Evolutionary conservation across 2,797 vertebrate species (phyloP).

Genomic region (Leptatherina wallacei): DNA sequence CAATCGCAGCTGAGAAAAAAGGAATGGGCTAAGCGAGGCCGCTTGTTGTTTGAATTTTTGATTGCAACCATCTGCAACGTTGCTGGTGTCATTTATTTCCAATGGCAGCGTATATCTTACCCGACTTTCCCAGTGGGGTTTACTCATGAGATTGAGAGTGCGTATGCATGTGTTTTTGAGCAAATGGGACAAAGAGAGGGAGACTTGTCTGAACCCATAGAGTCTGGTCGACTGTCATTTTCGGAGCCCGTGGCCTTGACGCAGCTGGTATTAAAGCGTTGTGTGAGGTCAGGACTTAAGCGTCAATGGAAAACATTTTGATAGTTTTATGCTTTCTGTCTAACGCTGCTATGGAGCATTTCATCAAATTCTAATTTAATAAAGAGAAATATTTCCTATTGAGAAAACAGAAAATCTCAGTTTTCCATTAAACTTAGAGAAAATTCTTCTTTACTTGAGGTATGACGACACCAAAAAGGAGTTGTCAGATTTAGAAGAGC

Average conservation of each 20-base stretch:
- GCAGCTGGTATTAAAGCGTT: conserved; percentile 56
- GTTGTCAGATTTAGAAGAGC: conserved; percentile 12
- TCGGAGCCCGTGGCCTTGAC: conserved; percentile 62
- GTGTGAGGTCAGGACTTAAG: conserved; percentile 52
- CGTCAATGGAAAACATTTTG: conserved; percentile 36
- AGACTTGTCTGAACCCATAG: conserved; percentile 75
- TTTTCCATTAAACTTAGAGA: neutral
- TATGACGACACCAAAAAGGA: conserved; percentile 17
- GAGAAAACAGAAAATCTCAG: conserved; percentile 1
- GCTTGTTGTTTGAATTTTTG: conserved; percentile 81
- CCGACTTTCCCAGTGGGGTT: conserved; percentile 68
- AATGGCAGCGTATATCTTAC: conserved; percentile 76
- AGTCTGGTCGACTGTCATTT: conserved; percentile 57
- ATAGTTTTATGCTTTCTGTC: conserved; percentile 29
- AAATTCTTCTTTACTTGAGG: conserved; percentile 31
- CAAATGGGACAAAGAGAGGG: conserved; percentile 66
- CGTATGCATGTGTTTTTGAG: conserved; percentile 30
- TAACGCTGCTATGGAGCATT: conserved; percentile 6
- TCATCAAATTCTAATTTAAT: conserved; percentile 20
- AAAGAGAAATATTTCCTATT: conserved; percentile 16
- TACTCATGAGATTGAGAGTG: conserved; percentile 21
- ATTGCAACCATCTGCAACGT: conserved; percentile 82
- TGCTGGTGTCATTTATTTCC: conserved; percentile 79
- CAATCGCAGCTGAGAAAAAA: conserved; percentile 56
- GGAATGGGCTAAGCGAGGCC: conserved; percentile 69